Conservation (phyloP, 2,888 invertebrate species). For the Margaritifera margaritifera region DNA sequence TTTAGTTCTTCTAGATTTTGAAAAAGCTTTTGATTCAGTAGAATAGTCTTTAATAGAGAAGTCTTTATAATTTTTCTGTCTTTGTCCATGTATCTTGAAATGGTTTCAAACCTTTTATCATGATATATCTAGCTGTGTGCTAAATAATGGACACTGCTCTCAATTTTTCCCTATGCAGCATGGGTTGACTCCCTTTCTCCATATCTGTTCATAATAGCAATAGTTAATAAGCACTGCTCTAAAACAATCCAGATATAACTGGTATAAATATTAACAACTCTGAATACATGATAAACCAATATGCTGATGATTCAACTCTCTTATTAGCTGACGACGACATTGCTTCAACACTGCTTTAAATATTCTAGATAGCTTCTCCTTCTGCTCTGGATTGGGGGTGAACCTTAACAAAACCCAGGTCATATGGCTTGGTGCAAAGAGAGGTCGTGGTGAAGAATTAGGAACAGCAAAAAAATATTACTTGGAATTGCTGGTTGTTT, state of each 20-base stretch:
- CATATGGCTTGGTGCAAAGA: too few species aligned
- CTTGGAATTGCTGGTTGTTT: too few species aligned
- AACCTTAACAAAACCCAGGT: neutral
- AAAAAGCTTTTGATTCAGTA: too few species aligned
- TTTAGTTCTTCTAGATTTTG: too few species aligned
- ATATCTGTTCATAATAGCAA: constrained; percentile 11
- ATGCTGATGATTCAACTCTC: too few species aligned
- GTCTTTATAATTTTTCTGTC: too few species aligned
- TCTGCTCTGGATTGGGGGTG: neutral
- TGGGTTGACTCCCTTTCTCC: constrained; percentile 12
- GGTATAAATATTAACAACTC: too few species aligned
- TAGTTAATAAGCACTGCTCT: constrained; percentile 6
- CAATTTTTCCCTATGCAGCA: constrained; percentile 1
- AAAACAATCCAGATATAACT: neutral
- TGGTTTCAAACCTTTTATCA: constrained; percentile 1
- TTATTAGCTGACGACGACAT: neutral
- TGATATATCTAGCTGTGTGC: constrained; percentile 3
- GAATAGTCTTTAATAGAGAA: too few species aligned
- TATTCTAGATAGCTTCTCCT: neutral
- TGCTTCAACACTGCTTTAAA: neutral
- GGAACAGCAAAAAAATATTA: too few species aligned
- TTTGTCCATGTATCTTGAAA: neutral
- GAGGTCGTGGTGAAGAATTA: too few species aligned
- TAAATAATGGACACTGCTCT: constrained; percentile 13
- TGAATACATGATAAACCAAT: neutral